phyloP scores from a whole-genome alignment of 2,888 invertebrate species.

The Dryadula phaetusa region DNA sequence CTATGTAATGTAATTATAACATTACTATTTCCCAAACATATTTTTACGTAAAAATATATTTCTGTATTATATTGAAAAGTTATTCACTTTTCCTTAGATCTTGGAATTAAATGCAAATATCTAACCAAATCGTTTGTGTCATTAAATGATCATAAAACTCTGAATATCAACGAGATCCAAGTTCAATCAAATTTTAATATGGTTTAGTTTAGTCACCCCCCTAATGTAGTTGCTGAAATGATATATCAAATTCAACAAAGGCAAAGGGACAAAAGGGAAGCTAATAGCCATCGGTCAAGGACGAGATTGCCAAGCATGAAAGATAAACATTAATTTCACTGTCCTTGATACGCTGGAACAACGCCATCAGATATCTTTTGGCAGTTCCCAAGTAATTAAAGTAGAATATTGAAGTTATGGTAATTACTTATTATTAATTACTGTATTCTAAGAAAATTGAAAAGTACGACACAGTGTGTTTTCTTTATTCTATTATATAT shows the following conservation, averaged over 20 bases:
- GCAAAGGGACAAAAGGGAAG: slow-evolving; percentile 15
- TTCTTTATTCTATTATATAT: neutral
- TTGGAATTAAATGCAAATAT: too few species aligned
- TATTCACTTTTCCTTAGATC: too few species aligned
- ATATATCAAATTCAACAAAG: slow-evolving; percentile 20
- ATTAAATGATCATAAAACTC: too few species aligned
- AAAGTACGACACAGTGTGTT: neutral
- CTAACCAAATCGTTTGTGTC: too few species aligned
- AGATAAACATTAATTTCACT: slow-evolving; percentile 27
- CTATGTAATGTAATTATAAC: too few species aligned
- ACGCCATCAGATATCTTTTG: slow-evolving; percentile 32
- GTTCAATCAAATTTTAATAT: neutral
- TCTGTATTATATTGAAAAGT: too few species aligned
- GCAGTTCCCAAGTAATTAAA: slow-evolving; percentile 26
- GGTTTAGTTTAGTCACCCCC: neutral
- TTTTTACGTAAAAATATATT: too few species aligned
- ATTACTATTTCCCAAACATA: too few species aligned
- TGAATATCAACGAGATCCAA: neutral
- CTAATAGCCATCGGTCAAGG: slow-evolving; percentile 23
- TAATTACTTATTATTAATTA: neutral
- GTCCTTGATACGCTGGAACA: slow-evolving; percentile 31
- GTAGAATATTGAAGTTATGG: slow-evolving; percentile 4
- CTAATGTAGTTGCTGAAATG: neutral
- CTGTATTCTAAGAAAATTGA: neutral
- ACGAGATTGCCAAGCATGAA: slow-evolving; percentile 14